Evolutionary conservation across 1,140 invertebrate species (phyloP).

Genomic region (Babylonia areolata): DNA sequence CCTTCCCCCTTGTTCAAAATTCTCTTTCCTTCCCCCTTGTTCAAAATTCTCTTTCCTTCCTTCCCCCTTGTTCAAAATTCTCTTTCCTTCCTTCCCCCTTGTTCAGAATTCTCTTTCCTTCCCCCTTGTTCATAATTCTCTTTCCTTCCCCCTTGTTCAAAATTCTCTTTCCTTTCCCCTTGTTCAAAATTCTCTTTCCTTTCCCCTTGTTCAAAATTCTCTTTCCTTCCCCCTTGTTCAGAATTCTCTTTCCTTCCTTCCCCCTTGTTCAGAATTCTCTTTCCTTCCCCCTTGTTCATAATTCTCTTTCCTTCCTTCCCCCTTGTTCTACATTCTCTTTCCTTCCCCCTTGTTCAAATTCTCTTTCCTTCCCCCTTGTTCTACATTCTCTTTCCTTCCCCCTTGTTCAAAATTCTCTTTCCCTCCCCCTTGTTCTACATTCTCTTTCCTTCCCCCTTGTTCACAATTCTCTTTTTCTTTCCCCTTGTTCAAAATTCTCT

Average conservation of each 20-base stretch:
- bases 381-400: not conserved
- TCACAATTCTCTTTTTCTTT: not conserved
- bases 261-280: not conserved
- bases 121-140: not conserved
- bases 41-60: not conserved
- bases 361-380: not conserved
- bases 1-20: not conserved
- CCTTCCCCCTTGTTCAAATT: not conserved
- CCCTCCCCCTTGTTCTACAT: not conserved
- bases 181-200: not conserved
- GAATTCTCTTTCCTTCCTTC: not conserved
- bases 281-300: not conserved
- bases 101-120: not conserved
- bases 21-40: not conserved
- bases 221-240: not conserved
- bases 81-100: not conserved
- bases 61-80: not conserved
- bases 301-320: not conserved
- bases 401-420: not conserved
- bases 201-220: not conserved
- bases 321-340: not conserved
- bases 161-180: not conserved
- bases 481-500: not conserved
- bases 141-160: not conserved
- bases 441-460: not conserved